Evolutionary conservation across 2,888 invertebrate species (phyloP), one percentile per base, ranked within the genome.

Genomic region (Oxycera nigricornis): DNA sequence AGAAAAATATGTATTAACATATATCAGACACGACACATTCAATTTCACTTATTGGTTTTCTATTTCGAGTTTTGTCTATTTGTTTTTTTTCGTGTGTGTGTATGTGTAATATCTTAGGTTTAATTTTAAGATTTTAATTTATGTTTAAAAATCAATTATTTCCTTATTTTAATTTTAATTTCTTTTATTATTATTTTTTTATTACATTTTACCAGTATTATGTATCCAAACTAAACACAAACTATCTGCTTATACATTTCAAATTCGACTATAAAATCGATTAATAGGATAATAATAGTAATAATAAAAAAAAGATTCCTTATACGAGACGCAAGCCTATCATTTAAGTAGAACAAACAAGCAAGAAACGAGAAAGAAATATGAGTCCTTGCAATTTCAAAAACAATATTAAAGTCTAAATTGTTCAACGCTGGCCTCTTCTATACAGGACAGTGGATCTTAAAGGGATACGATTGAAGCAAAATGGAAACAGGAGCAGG

Each of bases 211-310:
- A 26, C 31, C 62, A 62, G 22, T 46, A 46, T 46, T 46, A n/a
- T 46, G 17, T 46, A 17, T 46, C 46, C 11, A 17, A 30, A 39
- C 4, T 20, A 20, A 62, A 62, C n/a, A 62, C 28, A 62, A 30
- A 9, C 26, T 59, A 28, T 11, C 22, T 55, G 52, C 59, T 59
- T 39, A 9, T 62, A 7, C 17, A 46, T n/a, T 39, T 62, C 6
- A 35, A 39, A 62, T 62, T 62, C 22, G 35, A 62, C 39, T 62
- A 39, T 46, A 28, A 59, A 59, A 59, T 59, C 59, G 59, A 59
- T 59, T 59, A 4, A 50, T 50, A 4, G n/a, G 50, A 50, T 11
- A 50, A 50, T 50, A 50, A 50, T n/a, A n/a, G n/a, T 14, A 7
- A 46, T n/a, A 14, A 35, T 7, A 11, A 11, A 11, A 14, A 46